Base-by-base conservation (phyloP, 92 coral and sea anemone genomes). In the Plumapathes pennacea region DNA sequence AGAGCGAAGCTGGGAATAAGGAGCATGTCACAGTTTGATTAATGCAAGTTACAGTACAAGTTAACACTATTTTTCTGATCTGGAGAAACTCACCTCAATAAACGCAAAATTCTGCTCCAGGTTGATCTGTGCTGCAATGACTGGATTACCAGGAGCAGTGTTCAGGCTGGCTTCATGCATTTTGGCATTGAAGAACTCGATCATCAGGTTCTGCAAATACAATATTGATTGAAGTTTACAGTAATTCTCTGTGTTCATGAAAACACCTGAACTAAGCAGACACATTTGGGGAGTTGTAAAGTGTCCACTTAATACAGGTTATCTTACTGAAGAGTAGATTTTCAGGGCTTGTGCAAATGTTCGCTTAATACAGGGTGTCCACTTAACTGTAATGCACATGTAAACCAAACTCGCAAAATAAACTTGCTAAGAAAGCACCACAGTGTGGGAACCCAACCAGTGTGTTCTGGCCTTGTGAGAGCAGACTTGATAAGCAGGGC, bases 41-140 rank as follows among this genome's bases (percentile, higher is more conserved):
- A 3, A 46, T 30, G n/a, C 14, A 25, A 24, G 46, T 30, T 28
- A 18, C 23, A 12, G n/a, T n/a, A n/a, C n/a, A n/a, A n/a, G n/a
- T n/a, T n/a, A 18, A 50, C 32, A 24, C 10, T 10, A 9, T 10
- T 6, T 7, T 18, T 10, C 27, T 23, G 32, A 4, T 22, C 32
- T 22, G 19, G 15, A 15, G 38, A 15, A 27, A 9, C 51, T 46
- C 56, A 91, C 97, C 96, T 91, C 97, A 80, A 91, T 89, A 38
- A 91, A 91, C 9, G 97, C 97, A 80, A 88, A 91, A 72, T 91
- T 91, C 48, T 91, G 95, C 55, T 91, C 97, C 81, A 90, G 75
- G 66, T 91, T 89, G 65, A 91, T 91, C 41, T 91, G 97, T 32
- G 97, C 97, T 38, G 97, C 95, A 71, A 91, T 91, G 10, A 91